Conservation (phyloP, 2,113 vertebrate genomes). For the Suricata suricatta region DNA sequence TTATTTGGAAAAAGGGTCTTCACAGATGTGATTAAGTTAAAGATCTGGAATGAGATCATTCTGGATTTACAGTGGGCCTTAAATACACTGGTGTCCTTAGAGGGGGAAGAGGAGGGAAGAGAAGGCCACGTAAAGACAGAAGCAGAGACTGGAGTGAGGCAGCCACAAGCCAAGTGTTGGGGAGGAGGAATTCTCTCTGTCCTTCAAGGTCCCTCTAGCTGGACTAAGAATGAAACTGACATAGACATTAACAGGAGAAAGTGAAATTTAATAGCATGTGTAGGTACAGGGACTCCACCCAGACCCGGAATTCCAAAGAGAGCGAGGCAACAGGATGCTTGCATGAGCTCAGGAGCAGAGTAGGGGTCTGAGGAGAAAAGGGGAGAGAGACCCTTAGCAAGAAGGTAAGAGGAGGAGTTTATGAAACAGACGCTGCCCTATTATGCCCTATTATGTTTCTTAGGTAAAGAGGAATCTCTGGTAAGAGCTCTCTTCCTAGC, state of each 20-base stretch:
- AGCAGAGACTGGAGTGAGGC: not conserved
- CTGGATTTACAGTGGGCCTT: not conserved
- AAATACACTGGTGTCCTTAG: not conserved
- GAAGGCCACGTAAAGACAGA: not conserved
- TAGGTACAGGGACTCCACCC: not conserved
- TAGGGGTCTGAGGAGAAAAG: not conserved
- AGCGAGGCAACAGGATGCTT: fast-evolving
- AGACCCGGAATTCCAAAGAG: not conserved
- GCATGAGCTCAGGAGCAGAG: not conserved
- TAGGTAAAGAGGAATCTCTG: no score
- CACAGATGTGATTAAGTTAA: not conserved
- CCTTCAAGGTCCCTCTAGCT: not conserved
- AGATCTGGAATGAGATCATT: not conserved
- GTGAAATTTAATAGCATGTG: not conserved
- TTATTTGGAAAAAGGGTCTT: not conserved
- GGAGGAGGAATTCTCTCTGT: not conserved
- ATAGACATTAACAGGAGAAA: not conserved
- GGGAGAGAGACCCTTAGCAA: no score
- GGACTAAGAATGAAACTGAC: not conserved
- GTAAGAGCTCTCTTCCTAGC: not conserved
- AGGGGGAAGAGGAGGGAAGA: not conserved
- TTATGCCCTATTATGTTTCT: no score
- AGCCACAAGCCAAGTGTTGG: not conserved
- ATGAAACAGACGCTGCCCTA: no score
- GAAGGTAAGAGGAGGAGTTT: no score